A percentile compares a stretch with the other conserved stretches of the same genome.
Evolutionary conservation across 2,888 invertebrate species (phyloP).

Genomic region (Stegana nigrithorax): DNA sequence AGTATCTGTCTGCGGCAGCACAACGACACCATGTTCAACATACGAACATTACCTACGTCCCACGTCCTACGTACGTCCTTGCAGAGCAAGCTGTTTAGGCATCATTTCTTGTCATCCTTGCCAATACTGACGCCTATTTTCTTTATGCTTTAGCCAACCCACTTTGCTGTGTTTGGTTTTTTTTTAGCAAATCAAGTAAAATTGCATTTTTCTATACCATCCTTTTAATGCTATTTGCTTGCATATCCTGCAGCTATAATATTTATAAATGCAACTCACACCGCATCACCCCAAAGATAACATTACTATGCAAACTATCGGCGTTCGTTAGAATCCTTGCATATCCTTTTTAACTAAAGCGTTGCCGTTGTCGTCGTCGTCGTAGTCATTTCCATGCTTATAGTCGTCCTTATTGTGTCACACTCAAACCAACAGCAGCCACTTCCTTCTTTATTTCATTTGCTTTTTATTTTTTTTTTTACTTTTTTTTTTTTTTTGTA

Average conservation of each 20-base stretch:
- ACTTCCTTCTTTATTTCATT: too few species aligned
- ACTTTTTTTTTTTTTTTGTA: slow-evolving; percentile 12
- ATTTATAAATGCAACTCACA: slow-evolving; percentile 50
- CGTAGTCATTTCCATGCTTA: slow-evolving; percentile 51
- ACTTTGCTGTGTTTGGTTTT: slow-evolving; percentile 43
- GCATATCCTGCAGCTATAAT: slow-evolving; percentile 57
- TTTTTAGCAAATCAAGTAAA: slow-evolving; percentile 59
- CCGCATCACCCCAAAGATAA: neutral
- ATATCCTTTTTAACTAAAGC: slow-evolving; percentile 52
- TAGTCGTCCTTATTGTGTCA: slow-evolving; percentile 7
- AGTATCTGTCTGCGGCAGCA: too few species aligned
- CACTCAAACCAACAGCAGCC: neutral
- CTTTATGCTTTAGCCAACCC: too few species aligned
- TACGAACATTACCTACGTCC: too few species aligned
- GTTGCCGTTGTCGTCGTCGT: slow-evolving; percentile 62
- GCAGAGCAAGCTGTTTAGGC: too few species aligned
- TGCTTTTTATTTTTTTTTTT: slow-evolving; percentile 40
- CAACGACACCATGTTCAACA: too few species aligned
- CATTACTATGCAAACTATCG: slow-evolving; percentile 40
- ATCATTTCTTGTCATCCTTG: too few species aligned
- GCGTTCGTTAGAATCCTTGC: slow-evolving; percentile 56
- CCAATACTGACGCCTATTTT: too few species aligned
- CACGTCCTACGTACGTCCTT: too few species aligned
- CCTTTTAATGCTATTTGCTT: slow-evolving; percentile 60
- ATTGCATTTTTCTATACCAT: slow-evolving; percentile 55